Conservation (phyloP, 2,797 vertebrate genomes). For the Macroramphosus scolopax region DNA sequence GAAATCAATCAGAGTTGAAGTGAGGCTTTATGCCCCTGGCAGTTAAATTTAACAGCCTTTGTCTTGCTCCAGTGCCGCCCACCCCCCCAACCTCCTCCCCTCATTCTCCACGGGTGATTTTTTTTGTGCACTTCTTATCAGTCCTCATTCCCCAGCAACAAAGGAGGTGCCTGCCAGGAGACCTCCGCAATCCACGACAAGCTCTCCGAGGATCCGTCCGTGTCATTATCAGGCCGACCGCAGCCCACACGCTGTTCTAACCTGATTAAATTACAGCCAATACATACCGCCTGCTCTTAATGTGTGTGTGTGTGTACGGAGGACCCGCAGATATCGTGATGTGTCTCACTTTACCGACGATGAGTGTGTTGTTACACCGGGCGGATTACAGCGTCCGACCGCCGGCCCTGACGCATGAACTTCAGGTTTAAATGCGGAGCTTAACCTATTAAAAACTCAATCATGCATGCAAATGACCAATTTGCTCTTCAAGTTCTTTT, state of each 20-base stretch:
- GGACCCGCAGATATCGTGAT: conserved; percentile 26
- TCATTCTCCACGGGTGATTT: conserved; percentile 50
- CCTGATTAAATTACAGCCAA: conserved; percentile 70
- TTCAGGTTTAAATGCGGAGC: not conserved
- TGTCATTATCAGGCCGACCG: conserved; percentile 55
- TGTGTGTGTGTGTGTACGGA: conserved; percentile 17
- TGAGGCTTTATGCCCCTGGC: conserved; percentile 50
- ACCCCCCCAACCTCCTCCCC: conserved; percentile 1
- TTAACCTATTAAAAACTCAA: not conserved
- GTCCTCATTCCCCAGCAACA: conserved; percentile 60
- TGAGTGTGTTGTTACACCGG: conserved; percentile 12
- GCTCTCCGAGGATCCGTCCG: conserved; percentile 56
- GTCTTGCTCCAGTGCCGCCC: conserved; percentile 35
- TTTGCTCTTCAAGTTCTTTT: not conserved
- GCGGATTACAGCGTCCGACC: conserved; percentile 8
- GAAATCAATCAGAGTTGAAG: conserved; percentile 67
- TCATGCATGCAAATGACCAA: not conserved
- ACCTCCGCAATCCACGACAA: conserved; percentile 49
- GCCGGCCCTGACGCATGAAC: not conserved
- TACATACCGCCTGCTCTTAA: conserved; percentile 32
- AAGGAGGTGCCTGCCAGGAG: conserved; percentile 52
- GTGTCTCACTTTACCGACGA: conserved; percentile 27
- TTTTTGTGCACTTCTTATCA: conserved; percentile 69
- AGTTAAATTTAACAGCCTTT: conserved; percentile 63
- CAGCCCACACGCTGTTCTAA: conserved; percentile 46